Evolutionary conservation across 2,113 vertebrate genomes (phyloP).

Genomic region (Pseudolaguvia tuberculata): DNA sequence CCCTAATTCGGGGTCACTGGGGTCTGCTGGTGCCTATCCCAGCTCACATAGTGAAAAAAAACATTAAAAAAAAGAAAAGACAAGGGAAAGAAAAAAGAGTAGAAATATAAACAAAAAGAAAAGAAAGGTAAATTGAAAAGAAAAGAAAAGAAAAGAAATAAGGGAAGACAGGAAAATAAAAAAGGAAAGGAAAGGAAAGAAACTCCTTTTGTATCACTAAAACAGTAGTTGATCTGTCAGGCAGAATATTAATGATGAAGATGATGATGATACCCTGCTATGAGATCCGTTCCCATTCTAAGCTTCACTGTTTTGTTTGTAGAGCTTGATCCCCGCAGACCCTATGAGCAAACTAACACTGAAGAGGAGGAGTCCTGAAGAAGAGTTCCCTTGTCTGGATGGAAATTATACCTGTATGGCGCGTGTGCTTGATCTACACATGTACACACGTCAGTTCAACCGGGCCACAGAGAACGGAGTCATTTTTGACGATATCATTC

Average conservation of each 20-base stretch:
- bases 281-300: conserved; percentile 6
- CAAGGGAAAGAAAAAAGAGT: too few species aligned
- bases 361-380: conserved; percentile 60
- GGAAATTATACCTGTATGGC: conserved; percentile 66
- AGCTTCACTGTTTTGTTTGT: not conserved
- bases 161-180: not conserved
- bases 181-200: too few species aligned
- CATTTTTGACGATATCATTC: conserved; percentile 69
- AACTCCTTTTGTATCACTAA: too few species aligned
- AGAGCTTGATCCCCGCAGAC: conserved; percentile 59
- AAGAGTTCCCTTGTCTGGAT: conserved; percentile 66
- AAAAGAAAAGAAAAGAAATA: too few species aligned
- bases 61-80: not conserved
- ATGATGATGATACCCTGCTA: not conserved
- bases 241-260: not conserved
- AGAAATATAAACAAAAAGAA: too few species aligned
- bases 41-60: too few species aligned
- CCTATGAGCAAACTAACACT: conserved; percentile 61
- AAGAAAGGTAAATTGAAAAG: too few species aligned
- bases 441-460: conserved; percentile 68
- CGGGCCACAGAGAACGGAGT: conserved; percentile 66
- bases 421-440: conserved; percentile 57
- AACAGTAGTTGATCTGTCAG: not conserved
- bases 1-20: too few species aligned
- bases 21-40: too few species aligned